Conservation (phyloP, 2,113 vertebrate species). For the Myrmecophaga tridactyla region DNA sequence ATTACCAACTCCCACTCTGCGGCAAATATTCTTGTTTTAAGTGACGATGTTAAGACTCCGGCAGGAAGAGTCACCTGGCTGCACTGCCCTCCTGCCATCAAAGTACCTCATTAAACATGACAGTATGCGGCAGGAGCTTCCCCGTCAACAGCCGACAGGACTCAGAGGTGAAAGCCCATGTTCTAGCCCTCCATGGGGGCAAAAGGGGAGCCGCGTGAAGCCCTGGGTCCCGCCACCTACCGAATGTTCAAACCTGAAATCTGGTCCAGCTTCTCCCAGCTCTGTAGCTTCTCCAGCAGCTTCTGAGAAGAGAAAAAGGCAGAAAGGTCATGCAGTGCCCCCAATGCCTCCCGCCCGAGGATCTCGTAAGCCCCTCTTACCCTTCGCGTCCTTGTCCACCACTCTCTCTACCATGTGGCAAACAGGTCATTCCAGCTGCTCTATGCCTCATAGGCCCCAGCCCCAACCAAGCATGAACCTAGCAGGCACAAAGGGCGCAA, state of each 20-base stretch:
- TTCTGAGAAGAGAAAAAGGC: slow-evolving; percentile 82
- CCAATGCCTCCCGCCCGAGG: neutral
- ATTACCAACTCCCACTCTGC: slow-evolving; percentile 29
- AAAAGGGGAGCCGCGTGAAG: no score
- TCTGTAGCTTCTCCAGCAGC: slow-evolving; percentile 87
- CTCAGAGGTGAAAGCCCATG: no score
- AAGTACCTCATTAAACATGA: slow-evolving; percentile 76
- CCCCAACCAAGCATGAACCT: no score
- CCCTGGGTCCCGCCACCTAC: slow-evolving; percentile 77
- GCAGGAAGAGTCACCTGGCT: slow-evolving; percentile 64
- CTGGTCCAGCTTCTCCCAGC: slow-evolving; percentile 93
- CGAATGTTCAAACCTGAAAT: slow-evolving; percentile 92
- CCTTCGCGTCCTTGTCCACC: no score
- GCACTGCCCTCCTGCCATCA: slow-evolving; percentile 70
- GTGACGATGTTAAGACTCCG: slow-evolving; percentile 70
- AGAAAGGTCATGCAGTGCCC: neutral
- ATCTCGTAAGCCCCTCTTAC: accelerated
- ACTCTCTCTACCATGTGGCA: no score
- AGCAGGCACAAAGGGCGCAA: no score
- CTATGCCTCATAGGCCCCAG: no score
- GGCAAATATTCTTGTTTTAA: slow-evolving; percentile 58
- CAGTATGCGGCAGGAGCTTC: slow-evolving; percentile 67
- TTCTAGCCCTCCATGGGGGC: no score
- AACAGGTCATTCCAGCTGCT: no score
- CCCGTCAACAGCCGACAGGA: no score